Conservation (phyloP, 2,888 invertebrate genomes). For the Oxystoma pomonae region DNA sequence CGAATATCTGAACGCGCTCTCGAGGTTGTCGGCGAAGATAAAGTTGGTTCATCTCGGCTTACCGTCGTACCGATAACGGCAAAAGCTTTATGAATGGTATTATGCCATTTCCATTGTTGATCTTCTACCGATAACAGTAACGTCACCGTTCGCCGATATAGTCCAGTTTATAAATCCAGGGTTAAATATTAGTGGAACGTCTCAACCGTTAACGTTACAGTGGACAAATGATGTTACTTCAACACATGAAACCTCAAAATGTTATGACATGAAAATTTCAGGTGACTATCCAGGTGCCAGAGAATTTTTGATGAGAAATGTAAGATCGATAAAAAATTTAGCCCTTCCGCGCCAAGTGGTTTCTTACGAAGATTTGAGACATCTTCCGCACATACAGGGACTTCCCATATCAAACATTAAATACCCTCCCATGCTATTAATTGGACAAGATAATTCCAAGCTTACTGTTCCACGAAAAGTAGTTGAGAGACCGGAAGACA, state of each 20-base stretch:
- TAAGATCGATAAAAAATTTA: neutral
- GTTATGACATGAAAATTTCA: neutral
- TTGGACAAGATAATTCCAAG: constrained; percentile 9
- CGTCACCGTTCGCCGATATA: no score
- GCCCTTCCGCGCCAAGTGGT: neutral
- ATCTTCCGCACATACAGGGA: neutral
- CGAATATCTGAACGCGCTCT: no score
- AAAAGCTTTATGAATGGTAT: no score
- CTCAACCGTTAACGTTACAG: neutral
- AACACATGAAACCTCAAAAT: neutral
- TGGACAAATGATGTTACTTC: neutral
- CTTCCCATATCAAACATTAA: neutral
- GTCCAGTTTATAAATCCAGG: no score
- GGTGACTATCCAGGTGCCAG: neutral
- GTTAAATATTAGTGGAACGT: neutral
- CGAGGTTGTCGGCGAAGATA: no score
- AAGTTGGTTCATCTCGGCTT: no score
- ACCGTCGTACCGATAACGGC: no score
- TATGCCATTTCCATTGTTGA: no score
- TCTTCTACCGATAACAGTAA: no score
- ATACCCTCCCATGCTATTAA: constrained; percentile 10
- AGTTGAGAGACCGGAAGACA: no score
- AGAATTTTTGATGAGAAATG: neutral
- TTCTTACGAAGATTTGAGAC: neutral
- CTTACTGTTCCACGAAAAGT: no score